Percentiles rank a stretch among this genome's conserved stretches.
Conservation (phyloP, 2,113 vertebrate species). For the Ailuropoda melanoleuca region DNA sequence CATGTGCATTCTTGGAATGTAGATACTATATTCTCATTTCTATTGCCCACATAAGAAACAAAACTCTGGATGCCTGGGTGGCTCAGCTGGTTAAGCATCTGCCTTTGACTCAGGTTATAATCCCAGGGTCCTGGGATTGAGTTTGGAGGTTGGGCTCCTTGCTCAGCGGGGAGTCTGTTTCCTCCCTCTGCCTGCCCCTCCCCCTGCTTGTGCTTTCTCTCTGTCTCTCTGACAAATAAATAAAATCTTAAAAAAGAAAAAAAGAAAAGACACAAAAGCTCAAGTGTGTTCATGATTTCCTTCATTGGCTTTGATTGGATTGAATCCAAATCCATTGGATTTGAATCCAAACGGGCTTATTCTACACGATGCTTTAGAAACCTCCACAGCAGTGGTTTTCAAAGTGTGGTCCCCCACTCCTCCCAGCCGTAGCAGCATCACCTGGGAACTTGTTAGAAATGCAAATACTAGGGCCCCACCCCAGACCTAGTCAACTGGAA, state of each 20-base stretch:
- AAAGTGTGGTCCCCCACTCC: too few species aligned
- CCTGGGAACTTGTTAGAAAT: neutral
- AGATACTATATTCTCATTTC: neutral
- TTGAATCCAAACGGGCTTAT: neutral
- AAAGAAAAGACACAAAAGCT: neutral
- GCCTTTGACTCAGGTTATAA: too few species aligned
- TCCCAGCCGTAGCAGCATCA: too few species aligned
- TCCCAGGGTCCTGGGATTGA: too few species aligned
- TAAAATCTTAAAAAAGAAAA: too few species aligned
- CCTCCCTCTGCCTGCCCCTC: too few species aligned
- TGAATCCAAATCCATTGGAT: neutral
- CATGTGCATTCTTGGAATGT: neutral
- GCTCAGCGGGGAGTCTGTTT: too few species aligned
- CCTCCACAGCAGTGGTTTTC: neutral
- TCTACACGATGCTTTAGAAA: neutral
- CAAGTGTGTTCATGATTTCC: neutral
- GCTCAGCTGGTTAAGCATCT: too few species aligned
- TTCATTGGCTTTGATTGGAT: neutral
- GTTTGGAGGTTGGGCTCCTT: accelerated
- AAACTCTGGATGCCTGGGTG: neutral
- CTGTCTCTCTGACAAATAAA: too few species aligned
- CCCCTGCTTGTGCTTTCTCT: too few species aligned
- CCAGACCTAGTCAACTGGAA: neutral
- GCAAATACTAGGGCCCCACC: neutral
- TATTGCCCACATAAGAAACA: neutral